These are phyloP conservation scores for Drosophila infuscata DNA, from an alignment of 2,888 invertebrate species.

Conservation along the genomic window DNA sequence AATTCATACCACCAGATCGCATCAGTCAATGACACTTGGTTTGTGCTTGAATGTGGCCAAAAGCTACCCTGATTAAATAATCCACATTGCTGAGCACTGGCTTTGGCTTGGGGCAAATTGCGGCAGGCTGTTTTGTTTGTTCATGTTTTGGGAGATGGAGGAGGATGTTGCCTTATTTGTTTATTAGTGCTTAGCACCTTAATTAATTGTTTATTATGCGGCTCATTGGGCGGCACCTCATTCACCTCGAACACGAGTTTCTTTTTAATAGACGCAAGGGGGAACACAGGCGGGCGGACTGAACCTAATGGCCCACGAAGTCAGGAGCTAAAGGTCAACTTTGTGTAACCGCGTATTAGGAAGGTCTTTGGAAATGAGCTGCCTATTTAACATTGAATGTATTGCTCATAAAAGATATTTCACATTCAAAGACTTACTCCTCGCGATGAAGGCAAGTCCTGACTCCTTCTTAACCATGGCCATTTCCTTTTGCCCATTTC, in stretches of 20 bases:
- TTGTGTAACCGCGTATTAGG: conserved; percentile 12
- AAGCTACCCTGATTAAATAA: conserved; percentile 13
- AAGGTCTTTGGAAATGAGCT: conserved; percentile 7
- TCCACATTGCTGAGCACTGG: conserved; percentile 7
- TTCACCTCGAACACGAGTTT: conserved; percentile 13
- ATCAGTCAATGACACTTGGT: conserved; percentile 51
- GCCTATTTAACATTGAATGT: neutral
- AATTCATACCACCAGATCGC: conserved; percentile 19
- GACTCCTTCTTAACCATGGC: neutral
- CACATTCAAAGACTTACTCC: neutral
- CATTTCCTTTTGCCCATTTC: neutral
- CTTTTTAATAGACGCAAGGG: neutral
- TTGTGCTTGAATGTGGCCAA: conserved; percentile 5
- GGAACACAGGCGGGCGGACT: conserved; percentile 1
- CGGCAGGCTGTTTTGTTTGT: neutral
- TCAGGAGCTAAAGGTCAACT: conserved; percentile 32
- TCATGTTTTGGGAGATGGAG: neutral
- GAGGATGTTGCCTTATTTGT: conserved; percentile 43
- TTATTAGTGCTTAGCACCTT: conserved; percentile 51
- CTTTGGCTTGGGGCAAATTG: neutral
- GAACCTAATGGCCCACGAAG: conserved; percentile 44
- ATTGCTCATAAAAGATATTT: neutral
- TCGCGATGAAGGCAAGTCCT: neutral
- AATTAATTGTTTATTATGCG: conserved; percentile 70
- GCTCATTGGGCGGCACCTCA: conserved; percentile 51